Conservation (phyloP, 2,113 vertebrate species). For the Labeo catla region DNA sequence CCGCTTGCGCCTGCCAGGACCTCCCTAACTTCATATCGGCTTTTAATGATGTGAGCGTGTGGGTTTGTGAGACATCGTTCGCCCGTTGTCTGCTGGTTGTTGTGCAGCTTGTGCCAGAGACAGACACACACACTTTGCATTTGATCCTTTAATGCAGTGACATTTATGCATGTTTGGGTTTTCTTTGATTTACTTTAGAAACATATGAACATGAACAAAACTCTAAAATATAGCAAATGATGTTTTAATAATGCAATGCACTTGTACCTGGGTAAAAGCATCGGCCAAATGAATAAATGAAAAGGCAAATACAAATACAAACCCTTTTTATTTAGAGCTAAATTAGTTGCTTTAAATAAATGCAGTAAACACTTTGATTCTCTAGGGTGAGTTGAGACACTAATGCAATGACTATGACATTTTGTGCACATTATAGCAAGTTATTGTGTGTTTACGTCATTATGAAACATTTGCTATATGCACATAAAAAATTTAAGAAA, state of each 20-base stretch:
- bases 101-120: conserved; percentile 3
- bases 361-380: not conserved
- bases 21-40: conserved; percentile 40
- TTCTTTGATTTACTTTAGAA: not conserved
- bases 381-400: not conserved
- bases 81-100: not conserved
- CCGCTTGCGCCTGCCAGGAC: conserved; percentile 37
- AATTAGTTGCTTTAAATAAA: not conserved
- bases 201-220: not conserved
- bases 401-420: not conserved
- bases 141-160: not conserved
- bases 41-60: conserved; percentile 57
- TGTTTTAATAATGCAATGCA: not conserved
- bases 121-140: not conserved
- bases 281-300: not conserved
- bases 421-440: not conserved
- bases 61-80: conserved; percentile 8
- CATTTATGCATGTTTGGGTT: not conserved
- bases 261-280: not conserved
- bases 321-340: not conserved
- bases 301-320: not conserved
- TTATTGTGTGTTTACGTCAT: not conserved
- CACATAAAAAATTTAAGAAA: not conserved
- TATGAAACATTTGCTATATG: not conserved
- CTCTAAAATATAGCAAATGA: too few species aligned